Base-by-base conservation (phyloP, 2,113 vertebrate genomes). In the Tichodroma muraria region DNA sequence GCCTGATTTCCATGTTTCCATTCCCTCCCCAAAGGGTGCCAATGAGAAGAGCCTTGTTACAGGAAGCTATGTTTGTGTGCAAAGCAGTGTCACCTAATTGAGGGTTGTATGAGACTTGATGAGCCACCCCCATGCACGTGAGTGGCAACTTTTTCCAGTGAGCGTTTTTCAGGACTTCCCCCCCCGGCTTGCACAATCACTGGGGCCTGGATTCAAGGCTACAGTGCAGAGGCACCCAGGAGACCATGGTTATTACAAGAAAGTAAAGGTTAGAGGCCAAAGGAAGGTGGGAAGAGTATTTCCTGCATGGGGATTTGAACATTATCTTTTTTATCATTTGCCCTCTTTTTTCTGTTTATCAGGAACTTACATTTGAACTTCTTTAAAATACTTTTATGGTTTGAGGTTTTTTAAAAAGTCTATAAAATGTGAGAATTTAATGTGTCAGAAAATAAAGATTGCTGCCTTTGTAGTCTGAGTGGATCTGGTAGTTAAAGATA, bases 381-480 rank as follows among this genome's bases (percentile, higher is more conserved):
- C 13, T 37, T 86, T 15, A 15, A 89, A 75, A 84, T 31, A 15
- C 30, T 72, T 79, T 13, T 30, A 44, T 5, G 33, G 35, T 80
- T 84, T 45, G 33, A 80, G 22, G 47, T 89, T 83, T 83, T 89
- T 83, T 63, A 37, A 75, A n/a, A 82, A 8, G 44, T 91, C 33
- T 72, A 37, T 75, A 44, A 78, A 94, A 40, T 89, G 75, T 88
- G 61, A 79, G 37, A 50, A 45, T 57, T 80, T 63, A 40, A 80
- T 53, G 59, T 83, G 37, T 91, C 8, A 1, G 33, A 64, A 70
- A 96, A 96, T 97, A 96, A 97, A 97, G 77, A 92, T 64, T 56
- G 75, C 85, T 90, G 79, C 89, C 95, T 95, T 95, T 93, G 80
- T 96, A 94, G 30, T 68, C 30, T 35, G 64, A 75, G 82, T 94